Percentiles rank a stretch among this genome's conserved stretches.
phyloP scores from a whole-genome alignment of 2,113 vertebrate genomes.

The Cyprinus carpio region DNA sequence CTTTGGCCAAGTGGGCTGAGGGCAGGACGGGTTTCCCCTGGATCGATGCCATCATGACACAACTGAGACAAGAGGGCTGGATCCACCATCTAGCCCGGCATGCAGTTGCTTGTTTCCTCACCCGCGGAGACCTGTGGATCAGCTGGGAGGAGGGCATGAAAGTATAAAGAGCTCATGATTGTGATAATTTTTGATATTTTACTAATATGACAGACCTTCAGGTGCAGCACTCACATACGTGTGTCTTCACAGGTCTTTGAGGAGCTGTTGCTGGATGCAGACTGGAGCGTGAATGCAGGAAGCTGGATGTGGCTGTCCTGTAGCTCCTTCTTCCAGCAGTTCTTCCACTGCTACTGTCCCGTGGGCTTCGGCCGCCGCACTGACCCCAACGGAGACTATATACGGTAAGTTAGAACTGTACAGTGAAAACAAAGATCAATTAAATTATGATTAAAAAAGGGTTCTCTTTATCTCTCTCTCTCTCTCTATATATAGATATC shows the following conservation, averaged over 20 bases:
- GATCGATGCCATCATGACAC: conserved; percentile 99
- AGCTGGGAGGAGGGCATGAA: conserved; percentile 99
- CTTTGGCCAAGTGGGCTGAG: conserved; percentile 97
- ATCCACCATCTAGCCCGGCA: conserved; percentile 97
- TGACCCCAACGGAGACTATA: conserved; percentile 97
- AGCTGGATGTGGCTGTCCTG: conserved; percentile 99
- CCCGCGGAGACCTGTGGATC: conserved; percentile 95
- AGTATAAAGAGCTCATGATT: conserved; percentile 66
- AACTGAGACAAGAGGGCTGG: conserved; percentile 96
- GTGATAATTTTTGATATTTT: background rate
- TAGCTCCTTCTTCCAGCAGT: conserved; percentile 98
- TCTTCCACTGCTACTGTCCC: conserved; percentile 98
- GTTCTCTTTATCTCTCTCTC: too few species aligned
- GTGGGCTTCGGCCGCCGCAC: conserved; percentile 96
- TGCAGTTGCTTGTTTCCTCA: conserved; percentile 95
- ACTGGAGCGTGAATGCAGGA: conserved; percentile 97
- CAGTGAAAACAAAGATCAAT: background rate
- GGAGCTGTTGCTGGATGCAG: conserved; percentile 93
- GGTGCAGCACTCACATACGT: background rate
- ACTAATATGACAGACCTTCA: background rate
- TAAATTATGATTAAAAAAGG: too few species aligned
- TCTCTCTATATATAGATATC: too few species aligned
- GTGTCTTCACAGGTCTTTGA: conserved; percentile 85
- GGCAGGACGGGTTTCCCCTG: conserved; percentile 94
- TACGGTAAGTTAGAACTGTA: conserved; percentile 77